Conservation (phyloP, 2,888 invertebrate genomes). For the Hypena proboscidalis region DNA sequence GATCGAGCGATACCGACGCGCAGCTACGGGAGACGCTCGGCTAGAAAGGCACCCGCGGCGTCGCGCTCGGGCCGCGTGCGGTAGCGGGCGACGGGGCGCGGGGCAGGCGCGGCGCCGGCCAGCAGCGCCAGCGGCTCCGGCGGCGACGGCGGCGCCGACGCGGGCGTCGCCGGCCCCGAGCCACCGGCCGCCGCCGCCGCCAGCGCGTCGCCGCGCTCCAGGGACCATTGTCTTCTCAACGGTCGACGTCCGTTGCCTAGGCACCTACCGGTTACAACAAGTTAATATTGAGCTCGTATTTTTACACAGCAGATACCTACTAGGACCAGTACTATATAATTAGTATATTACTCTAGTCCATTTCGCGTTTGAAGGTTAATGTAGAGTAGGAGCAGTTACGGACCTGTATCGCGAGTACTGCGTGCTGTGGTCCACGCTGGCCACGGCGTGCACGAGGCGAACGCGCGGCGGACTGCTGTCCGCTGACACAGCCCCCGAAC, state of each 20-base stretch:
- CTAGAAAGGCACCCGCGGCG: constrained; percentile 49
- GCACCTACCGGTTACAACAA: constrained; percentile 31
- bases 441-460: constrained; percentile 68
- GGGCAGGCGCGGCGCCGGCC: constrained; percentile 21
- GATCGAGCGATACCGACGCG: constrained; percentile 37
- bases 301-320: too few species aligned
- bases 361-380: neutral
- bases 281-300: too few species aligned
- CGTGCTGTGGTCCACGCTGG: constrained; percentile 87
- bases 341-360: too few species aligned
- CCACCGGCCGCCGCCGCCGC: constrained; percentile 58
- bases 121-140: constrained; percentile 43
- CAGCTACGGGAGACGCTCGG: constrained; percentile 21
- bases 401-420: constrained; percentile 91
- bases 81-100: constrained; percentile 51
- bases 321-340: too few species aligned
- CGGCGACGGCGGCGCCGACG: constrained; percentile 31
- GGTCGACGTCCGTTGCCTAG: constrained; percentile 52
- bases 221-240: constrained; percentile 73
- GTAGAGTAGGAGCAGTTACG: neutral
- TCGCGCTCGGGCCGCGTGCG: constrained; percentile 52
- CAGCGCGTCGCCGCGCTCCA: constrained; percentile 71
- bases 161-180: constrained; percentile 19
- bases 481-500: constrained; percentile 65
- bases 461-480: constrained; percentile 71